A percentile compares a stretch with the other conserved stretches of the same genome.
Conservation (phyloP, 2,797 vertebrate genomes). For the Hemibagrus guttatus region DNA sequence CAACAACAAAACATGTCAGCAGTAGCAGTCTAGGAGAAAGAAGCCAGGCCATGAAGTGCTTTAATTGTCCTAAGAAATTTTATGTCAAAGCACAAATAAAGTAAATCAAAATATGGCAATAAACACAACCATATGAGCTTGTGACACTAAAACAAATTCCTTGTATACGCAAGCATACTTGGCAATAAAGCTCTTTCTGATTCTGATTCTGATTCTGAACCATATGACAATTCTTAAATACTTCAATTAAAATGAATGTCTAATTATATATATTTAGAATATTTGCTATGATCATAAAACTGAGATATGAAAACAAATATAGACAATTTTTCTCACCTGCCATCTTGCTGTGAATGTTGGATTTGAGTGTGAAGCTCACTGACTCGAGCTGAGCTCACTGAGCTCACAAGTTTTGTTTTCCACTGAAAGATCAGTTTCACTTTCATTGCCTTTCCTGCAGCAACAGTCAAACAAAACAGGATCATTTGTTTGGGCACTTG, state of each 20-base stretch:
- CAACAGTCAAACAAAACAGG: neutral
- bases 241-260: neutral
- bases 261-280: neutral
- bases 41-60: neutral
- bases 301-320: neutral
- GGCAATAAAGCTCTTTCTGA: too few species aligned
- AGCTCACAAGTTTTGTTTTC: conserved; percentile 2
- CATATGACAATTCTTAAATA: neutral
- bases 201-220: too few species aligned
- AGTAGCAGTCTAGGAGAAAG: neutral
- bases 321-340: neutral
- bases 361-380: neutral
- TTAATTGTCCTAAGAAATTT: neutral
- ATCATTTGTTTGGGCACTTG: neutral
- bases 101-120: neutral
- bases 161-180: too few species aligned
- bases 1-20: neutral
- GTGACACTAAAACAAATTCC: too few species aligned
- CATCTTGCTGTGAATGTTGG: neutral
- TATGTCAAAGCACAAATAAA: neutral
- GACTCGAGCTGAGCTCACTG: neutral
- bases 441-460: neutral
- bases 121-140: neutral
- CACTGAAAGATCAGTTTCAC: neutral
- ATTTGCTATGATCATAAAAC: neutral